Conservation (phyloP, 2,797 vertebrate genomes). For the Ctenochaetus hawaiiensis region DNA sequence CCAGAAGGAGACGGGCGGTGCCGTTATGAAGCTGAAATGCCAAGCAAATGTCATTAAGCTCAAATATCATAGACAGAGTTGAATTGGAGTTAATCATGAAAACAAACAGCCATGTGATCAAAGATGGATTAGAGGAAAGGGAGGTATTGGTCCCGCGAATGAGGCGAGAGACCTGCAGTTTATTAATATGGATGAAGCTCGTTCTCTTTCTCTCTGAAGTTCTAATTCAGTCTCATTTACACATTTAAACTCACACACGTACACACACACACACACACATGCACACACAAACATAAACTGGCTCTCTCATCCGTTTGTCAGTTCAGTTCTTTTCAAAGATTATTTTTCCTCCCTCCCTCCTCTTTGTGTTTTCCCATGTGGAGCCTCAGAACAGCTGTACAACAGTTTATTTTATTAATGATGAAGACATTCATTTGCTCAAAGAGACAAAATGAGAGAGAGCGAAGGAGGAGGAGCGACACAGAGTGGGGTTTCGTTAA, state of each 20-base stretch:
- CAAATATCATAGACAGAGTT: conserved; percentile 43
- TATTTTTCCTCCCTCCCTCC: conserved; percentile 34
- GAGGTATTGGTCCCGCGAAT: conserved; percentile 29
- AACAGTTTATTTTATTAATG: conserved; percentile 55
- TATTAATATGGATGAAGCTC: conserved; percentile 64
- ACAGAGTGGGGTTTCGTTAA: conserved; percentile 17
- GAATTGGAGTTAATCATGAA: conserved; percentile 55
- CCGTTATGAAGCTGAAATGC: conserved; percentile 60
- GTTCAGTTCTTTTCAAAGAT: conserved; percentile 51
- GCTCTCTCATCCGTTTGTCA: conserved; percentile 52
- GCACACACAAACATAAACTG: conserved; percentile 21
- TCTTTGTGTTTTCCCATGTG: conserved; percentile 45
- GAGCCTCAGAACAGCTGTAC: conserved; percentile 53
- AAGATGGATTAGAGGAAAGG: conserved; percentile 39
- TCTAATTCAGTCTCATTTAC: conserved; percentile 62
- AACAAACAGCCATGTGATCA: conserved; percentile 64
- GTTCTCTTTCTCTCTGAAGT: conserved; percentile 22
- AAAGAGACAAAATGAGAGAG: conserved; percentile 42
- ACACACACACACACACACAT: conserved; percentile 13
- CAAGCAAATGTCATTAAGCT: conserved; percentile 62
- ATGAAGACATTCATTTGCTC: conserved; percentile 58
- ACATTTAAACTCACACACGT: conserved; percentile 27
- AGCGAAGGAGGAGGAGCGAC: conserved; percentile 5
- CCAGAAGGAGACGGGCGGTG: background rate
- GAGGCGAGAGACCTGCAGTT: conserved; percentile 35